phyloP scores from a whole-genome alignment of 2,113 vertebrate species.

The Nycticorax nycticorax region DNA sequence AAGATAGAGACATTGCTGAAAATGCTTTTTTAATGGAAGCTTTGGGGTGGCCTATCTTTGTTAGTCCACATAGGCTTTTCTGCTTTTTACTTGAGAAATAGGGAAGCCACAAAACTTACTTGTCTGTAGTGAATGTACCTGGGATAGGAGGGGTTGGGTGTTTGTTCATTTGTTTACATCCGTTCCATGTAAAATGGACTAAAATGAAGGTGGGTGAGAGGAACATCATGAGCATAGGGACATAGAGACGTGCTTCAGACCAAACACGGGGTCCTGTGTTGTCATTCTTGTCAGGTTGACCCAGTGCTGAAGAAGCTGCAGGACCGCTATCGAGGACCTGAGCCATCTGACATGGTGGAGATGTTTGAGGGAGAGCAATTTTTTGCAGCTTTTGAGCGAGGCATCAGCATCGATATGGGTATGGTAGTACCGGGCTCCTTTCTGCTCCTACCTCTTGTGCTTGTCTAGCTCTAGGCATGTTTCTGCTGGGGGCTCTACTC shows the following conservation, averaged over 20 bases:
- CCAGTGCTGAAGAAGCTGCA: constrained; percentile 80
- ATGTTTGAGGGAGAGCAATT: constrained; percentile 96
- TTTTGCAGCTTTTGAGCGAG: constrained; percentile 92
- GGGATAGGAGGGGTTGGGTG: neutral
- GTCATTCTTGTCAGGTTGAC: constrained; percentile 77
- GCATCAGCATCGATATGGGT: constrained; percentile 89
- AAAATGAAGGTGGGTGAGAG: neutral
- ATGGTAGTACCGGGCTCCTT: neutral
- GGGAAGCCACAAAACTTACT: neutral
- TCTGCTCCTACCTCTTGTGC: neutral
- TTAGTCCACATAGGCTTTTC: neutral
- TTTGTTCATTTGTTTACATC: neutral
- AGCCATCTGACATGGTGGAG: constrained; percentile 93
- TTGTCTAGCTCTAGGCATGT: rapidly evolving
- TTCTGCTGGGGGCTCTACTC: neutral
- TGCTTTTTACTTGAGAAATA: neutral
- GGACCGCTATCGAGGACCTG: constrained; percentile 87
- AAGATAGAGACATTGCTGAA: neutral
- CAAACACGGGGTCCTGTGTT: neutral
- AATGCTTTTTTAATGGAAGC: neutral
- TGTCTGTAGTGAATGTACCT: neutral
- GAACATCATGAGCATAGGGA: neutral
- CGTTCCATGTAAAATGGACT: neutral
- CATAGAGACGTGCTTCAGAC: neutral
- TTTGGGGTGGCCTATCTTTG: neutral